Base-by-base conservation (phyloP, 2,797 vertebrate genomes). In the Brachymystax lenok region DNA sequence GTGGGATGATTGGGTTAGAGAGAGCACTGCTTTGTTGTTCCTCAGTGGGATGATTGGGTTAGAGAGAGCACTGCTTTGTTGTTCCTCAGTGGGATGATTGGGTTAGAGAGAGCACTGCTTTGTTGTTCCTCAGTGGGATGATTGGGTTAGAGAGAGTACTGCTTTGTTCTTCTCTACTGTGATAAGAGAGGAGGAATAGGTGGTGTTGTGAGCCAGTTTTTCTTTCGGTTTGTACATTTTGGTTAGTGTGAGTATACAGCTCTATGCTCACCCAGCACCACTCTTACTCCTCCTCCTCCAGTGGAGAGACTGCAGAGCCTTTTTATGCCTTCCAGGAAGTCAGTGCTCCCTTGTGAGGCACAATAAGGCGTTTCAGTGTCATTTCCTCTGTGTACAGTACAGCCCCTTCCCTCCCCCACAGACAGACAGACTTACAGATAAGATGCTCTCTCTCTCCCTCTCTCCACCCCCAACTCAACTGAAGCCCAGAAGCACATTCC, bases 211-310 rank as follows among this genome's bases (percentile, higher is more conserved):
- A 63, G 59, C 3, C 59, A 24, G 59, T 27, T 78, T 67, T 61
- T 74, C 76, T 84, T 87, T 82, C 82, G 75, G 69, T 83, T 77
- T 75, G 56, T 59, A n/a, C 7, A 8, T 21, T 59, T 8, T 8
- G 56, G 56, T 59, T n/a, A 59, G 56, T 59, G 6, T 59, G 56
- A 59, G 4, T 19, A 59, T 13, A n/a, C 10, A 24, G 21, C 59
- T 10, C 21, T 12, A 12, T 63, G 10, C n/a, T 27, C 21, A 24
- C 7, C 59, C 59, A 52, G 28, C 27, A 73, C 64, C 74, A 21
- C 50, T 68, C 66, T 40, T 27, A 21, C 8, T n/a, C n/a, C n/a
- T n/a, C n/a, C n/a, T n/a, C 17, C n/a, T n/a, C n/a, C 5, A n/a
- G 17, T 59, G 56, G 56, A 59, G 59, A 24, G n/a, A 13, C 10